Conservation (phyloP, 2,888 invertebrate species). For the Therioaphis trifolii region DNA sequence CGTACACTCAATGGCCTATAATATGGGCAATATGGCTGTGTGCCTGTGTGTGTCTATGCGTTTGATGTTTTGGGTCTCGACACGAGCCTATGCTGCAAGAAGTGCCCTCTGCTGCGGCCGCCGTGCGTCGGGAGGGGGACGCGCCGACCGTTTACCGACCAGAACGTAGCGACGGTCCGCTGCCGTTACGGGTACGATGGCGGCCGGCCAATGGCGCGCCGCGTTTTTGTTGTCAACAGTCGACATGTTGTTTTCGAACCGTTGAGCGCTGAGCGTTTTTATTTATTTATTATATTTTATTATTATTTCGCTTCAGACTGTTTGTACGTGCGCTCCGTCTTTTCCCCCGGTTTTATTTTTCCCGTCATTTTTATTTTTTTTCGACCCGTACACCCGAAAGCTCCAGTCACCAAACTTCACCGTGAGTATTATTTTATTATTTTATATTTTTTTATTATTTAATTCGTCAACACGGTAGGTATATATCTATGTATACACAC, state of each 20-base stretch:
- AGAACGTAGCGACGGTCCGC: conserved; percentile 46
- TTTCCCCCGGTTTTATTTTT: background rate
- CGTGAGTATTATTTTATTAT: conserved; percentile 2
- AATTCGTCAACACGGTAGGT: too few species aligned
- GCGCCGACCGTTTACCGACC: background rate
- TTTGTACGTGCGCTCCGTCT: conserved; percentile 19
- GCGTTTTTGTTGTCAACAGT: conserved; percentile 62
- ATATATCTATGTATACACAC: too few species aligned
- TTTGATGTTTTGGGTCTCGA: too few species aligned
- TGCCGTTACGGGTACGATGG: conserved; percentile 13
- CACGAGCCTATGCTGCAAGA: too few species aligned
- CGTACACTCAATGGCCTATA: too few species aligned
- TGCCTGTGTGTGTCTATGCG: too few species aligned
- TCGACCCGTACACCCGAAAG: too few species aligned
- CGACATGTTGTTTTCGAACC: conserved; percentile 63
- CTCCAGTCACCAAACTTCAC: background rate
- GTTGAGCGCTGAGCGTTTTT: conserved; percentile 49
- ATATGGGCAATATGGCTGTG: too few species aligned
- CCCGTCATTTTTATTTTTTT: background rate
- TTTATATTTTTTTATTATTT: too few species aligned
- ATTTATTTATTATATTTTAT: conserved; percentile 56
- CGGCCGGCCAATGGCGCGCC: conserved; percentile 38
- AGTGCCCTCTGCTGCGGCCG: too few species aligned
- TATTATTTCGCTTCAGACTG: conserved; percentile 48
- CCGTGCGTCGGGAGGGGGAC: too few species aligned